Evolutionary conservation across 1,140 invertebrate genomes (phyloP).

Genomic region (Venustaconcha ellipsiformis): DNA sequence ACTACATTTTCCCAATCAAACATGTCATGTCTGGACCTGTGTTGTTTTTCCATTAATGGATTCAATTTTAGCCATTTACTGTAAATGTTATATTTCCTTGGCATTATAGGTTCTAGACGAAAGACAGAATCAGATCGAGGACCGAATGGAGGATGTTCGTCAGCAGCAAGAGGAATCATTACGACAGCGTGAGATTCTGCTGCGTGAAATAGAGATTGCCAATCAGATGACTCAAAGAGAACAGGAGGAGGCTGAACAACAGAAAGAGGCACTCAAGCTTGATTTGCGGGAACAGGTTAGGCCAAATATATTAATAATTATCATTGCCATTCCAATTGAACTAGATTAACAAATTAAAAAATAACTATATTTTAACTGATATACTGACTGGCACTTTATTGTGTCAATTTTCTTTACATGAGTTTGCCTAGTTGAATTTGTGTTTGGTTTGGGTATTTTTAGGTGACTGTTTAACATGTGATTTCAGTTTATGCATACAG

Average conservation of each 20-base stretch:
- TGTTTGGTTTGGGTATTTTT: no score
- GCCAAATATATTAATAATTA: not conserved
- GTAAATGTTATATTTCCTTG: not conserved
- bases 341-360: not conserved
- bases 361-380: no score
- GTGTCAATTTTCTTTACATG: no score
- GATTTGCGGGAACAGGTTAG: constrained; percentile 65
- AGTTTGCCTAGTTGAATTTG: no score
- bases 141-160: constrained; percentile 56
- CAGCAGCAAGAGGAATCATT: constrained; percentile 63
- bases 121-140: constrained; percentile 62
- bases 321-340: not conserved
- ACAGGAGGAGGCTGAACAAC: constrained; percentile 47
- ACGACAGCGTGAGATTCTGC: constrained; percentile 61
- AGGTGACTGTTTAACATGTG: no score
- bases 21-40: no score
- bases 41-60: no score
- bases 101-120: constrained; percentile 59
- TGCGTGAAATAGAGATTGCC: constrained; percentile 66
- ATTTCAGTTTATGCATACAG: no score
- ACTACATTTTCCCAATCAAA: no score
- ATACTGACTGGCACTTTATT: no score
- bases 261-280: constrained; percentile 53
- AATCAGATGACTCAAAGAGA: constrained; percentile 65
- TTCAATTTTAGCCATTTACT: no score